These are phyloP conservation scores for Argyresthia albistria DNA, from an alignment of 2,888 invertebrate genomes.

Conservation along the genomic window DNA sequence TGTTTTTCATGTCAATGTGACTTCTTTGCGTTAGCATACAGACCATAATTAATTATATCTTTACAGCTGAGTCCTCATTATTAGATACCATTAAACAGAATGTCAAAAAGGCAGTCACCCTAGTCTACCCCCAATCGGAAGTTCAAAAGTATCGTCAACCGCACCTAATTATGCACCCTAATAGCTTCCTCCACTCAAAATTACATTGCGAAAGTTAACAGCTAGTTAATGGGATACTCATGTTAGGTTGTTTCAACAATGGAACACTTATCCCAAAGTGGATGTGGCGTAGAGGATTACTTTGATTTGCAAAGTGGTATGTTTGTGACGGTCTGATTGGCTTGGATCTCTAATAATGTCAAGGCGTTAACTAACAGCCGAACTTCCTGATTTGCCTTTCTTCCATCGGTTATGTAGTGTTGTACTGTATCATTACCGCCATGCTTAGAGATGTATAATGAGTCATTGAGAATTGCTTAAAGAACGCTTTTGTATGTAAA, in stretches of 20 bases:
- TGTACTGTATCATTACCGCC: too few relatives aligned
- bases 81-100: constrained; percentile 4
- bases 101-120: constrained; percentile 26
- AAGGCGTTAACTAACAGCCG: too few relatives aligned
- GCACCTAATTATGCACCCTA: constrained; percentile 50
- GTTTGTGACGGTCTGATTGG: neutral
- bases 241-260: constrained; percentile 18
- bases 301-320: neutral
- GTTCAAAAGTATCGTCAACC: constrained; percentile 44
- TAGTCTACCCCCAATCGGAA: constrained; percentile 38
- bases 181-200: constrained; percentile 49
- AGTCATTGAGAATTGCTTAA: too few relatives aligned
- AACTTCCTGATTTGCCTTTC: too few relatives aligned
- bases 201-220: constrained; percentile 23
- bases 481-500: too few relatives aligned
- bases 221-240: constrained; percentile 30
- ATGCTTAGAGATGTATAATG: too few relatives aligned
- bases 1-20: too few relatives aligned
- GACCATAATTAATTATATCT: too few relatives aligned
- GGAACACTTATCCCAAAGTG: neutral
- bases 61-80: too few relatives aligned
- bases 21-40: too few relatives aligned
- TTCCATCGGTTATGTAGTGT: too few relatives aligned
- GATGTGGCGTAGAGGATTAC: neutral
- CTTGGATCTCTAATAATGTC: too few relatives aligned